Conservation (phyloP, 2,888 invertebrate species). For the Leucania comma region DNA sequence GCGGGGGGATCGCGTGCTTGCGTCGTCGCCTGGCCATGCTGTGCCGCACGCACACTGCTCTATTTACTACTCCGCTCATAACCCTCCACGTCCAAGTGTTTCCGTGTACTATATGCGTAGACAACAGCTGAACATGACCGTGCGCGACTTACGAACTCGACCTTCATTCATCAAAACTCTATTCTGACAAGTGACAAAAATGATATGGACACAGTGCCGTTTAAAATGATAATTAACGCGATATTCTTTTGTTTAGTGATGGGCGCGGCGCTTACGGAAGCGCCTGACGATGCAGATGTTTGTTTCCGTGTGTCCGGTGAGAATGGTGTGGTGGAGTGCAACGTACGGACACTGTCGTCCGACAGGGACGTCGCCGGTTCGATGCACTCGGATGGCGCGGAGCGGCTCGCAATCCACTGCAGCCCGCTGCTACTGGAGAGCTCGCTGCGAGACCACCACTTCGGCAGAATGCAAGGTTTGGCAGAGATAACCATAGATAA, state of each 20-base stretch:
- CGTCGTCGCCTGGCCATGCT: slow-evolving; percentile 68
- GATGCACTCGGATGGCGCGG: slow-evolving; percentile 93
- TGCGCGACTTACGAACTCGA: slow-evolving; percentile 76
- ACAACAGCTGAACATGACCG: slow-evolving; percentile 83
- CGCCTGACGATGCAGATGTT: slow-evolving; percentile 86
- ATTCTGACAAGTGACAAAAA: slow-evolving; percentile 85
- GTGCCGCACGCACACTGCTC: slow-evolving; percentile 71
- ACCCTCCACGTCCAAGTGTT: slow-evolving; percentile 79
- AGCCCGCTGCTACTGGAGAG: slow-evolving; percentile 92
- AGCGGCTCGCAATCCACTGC: slow-evolving; percentile 94
- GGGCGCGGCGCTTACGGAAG: slow-evolving; percentile 89
- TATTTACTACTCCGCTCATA: slow-evolving; percentile 79
- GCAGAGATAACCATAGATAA: slow-evolving; percentile 94
- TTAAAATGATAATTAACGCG: slow-evolving; percentile 89
- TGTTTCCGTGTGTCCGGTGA: slow-evolving; percentile 86
- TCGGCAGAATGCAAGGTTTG: slow-evolving; percentile 94
- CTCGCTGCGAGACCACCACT: slow-evolving; percentile 93
- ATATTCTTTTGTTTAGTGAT: slow-evolving; percentile 90
- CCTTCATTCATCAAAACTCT: slow-evolving; percentile 80
- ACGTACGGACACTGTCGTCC: slow-evolving; percentile 93
- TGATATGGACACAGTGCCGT: slow-evolving; percentile 88
- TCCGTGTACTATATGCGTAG: slow-evolving; percentile 76
- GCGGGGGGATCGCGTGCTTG: slow-evolving; percentile 85
- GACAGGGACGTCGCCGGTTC: slow-evolving; percentile 92
- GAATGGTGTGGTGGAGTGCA: slow-evolving; percentile 90